Evolutionary conservation across 2,113 vertebrate genomes (phyloP).

Genomic region (Anthoscopus minutus): DNA sequence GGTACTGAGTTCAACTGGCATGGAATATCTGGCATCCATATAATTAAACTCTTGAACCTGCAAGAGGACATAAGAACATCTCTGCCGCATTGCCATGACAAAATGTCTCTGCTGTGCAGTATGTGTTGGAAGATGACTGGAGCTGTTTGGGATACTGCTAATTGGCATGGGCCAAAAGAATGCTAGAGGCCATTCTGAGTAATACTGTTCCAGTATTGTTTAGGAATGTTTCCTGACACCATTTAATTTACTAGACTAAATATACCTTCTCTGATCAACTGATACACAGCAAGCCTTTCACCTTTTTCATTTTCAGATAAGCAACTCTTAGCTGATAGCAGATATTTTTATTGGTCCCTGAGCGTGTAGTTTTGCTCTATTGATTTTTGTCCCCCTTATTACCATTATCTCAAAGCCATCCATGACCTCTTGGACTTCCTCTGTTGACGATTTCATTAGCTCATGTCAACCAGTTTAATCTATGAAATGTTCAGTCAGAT

Average conservation of each 20-base stretch:
- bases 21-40: not conserved
- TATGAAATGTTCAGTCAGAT: not conserved
- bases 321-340: not conserved
- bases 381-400: constrained; percentile 36
- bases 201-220: not conserved
- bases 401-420: not conserved
- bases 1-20: not conserved
- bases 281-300: not conserved
- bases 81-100: not conserved
- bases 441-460: not conserved
- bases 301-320: constrained; percentile 30
- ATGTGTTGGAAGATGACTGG: not conserved
- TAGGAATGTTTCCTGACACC: not conserved
- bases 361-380: not conserved
- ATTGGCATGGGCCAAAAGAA: not conserved
- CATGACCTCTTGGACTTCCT: not conserved
- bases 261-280: not conserved
- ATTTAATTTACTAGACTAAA: constrained; percentile 6
- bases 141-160: not conserved
- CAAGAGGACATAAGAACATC: not conserved
- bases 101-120: not conserved
- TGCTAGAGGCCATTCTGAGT: not conserved
- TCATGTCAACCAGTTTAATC: not conserved
- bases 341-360: not conserved
- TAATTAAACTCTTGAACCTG: not conserved